Base-by-base conservation (phyloP, 2,888 invertebrate genomes). In the Ornithoptera alexandrae region DNA sequence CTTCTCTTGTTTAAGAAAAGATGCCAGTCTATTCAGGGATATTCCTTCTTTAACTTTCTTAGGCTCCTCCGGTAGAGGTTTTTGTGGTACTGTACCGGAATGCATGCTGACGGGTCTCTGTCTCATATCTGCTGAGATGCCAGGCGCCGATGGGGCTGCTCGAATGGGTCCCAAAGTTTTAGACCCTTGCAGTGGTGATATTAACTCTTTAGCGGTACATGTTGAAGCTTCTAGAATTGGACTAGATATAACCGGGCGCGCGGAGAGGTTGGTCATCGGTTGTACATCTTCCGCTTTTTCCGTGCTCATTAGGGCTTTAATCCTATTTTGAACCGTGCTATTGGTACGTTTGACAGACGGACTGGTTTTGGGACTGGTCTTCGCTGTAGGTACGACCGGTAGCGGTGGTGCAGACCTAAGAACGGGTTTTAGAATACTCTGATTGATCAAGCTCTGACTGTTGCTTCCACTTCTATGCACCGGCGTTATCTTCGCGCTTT, bases 141-240 rank as follows among this genome's bases (percentile, higher is more conserved):
- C 74, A 0, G 94, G 93, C 2, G 92, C 79, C 0, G 90, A 91
- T 0, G 96, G 95, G 0, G 95, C 95, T 0, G 94, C 88, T 72
- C 95, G 87, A 0, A 88, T 76, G 0, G 95, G 95, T 0, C 94
- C 91, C 72, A 94, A 92, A 0, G 94, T 94, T 67, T 94, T 94
- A 0, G 93, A 92, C 0, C 94, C 92, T 79, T 94, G 93, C 50
- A 95, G 87, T 0, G 96, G 95, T 0, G 94, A 94, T 61, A 95
- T 93, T 12, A 96, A 81, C 77, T 96, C 96, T 78, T 96, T 95
- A 0, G 96, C 96, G 0, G 96, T 95, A 75, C 96, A 96, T 0
- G 97, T 97, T 0, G 97, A 97, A 3, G 95, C 94, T 83, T 97
- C 96, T 66, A 97, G 86, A 65, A 97, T 96, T 0, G 97, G 97